Evolutionary conservation across 2,888 invertebrate species (phyloP).

Genomic region (Philhelius pedissequus): DNA sequence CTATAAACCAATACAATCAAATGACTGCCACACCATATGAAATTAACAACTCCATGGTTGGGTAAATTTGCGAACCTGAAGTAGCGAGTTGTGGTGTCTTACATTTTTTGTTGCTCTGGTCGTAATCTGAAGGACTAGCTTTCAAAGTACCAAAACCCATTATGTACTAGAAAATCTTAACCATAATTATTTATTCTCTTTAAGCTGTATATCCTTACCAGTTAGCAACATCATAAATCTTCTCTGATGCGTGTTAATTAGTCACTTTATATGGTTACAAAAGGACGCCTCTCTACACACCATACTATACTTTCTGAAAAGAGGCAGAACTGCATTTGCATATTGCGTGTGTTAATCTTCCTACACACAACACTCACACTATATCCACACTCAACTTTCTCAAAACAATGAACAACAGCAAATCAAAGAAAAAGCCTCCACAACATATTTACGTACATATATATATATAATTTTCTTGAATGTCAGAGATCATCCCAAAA

Average conservation of each 20-base stretch:
- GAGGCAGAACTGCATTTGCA: neutral
- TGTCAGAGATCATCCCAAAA: constrained; percentile 3
- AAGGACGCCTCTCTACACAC: neutral
- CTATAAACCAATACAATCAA: too few species aligned
- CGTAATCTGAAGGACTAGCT: too few species aligned
- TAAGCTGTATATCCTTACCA: too few species aligned
- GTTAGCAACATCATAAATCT: neutral
- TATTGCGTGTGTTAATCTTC: neutral
- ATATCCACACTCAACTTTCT: neutral
- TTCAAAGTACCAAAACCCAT: too few species aligned
- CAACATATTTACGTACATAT: neutral
- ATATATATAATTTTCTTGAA: neutral
- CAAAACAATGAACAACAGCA: neutral
- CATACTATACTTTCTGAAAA: too few species aligned
- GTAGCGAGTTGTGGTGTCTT: too few species aligned
- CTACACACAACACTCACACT: neutral
- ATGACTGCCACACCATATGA: too few species aligned
- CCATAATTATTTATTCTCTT: too few species aligned
- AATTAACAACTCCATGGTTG: too few species aligned
- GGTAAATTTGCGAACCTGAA: too few species aligned
- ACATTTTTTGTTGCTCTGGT: too few species aligned
- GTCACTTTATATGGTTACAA: neutral
- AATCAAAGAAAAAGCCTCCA: neutral
- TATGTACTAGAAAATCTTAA: too few species aligned
- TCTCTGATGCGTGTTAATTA: neutral